Conservation (phyloP, 2,113 vertebrate species). For the Gymnogyps californianus region DNA sequence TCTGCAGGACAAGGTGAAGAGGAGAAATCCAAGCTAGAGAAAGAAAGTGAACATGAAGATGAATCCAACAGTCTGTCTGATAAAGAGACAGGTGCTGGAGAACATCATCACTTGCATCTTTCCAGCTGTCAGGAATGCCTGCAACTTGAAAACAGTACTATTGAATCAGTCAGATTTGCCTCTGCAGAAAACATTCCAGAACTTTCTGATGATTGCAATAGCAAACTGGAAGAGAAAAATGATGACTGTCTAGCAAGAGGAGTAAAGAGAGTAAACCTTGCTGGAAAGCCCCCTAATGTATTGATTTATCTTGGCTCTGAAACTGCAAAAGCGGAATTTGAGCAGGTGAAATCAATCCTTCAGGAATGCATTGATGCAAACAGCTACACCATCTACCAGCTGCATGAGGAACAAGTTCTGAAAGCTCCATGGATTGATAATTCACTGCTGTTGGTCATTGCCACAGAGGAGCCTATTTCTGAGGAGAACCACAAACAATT, state of each 20-base stretch:
- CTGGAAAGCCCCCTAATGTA: slow-evolving; percentile 84
- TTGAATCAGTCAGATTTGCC: slow-evolving; percentile 86
- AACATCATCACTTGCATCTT: slow-evolving; percentile 82
- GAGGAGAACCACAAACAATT: slow-evolving; percentile 73
- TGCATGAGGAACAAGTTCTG: slow-evolving; percentile 77
- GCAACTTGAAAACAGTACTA: slow-evolving; percentile 92
- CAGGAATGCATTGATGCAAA: slow-evolving; percentile 78
- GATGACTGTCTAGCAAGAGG: not conserved
- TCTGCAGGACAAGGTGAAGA: not conserved
- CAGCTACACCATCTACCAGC: slow-evolving; percentile 81
- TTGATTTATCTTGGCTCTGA: slow-evolving; percentile 81
- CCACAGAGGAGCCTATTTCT: slow-evolving; percentile 67
- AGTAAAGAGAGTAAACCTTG: not conserved
- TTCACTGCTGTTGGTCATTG: slow-evolving; percentile 82
- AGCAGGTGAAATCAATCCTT: slow-evolving; percentile 69
- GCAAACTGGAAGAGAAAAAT: not conserved
- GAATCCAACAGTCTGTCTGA: not conserved
- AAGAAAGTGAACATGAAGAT: not conserved
- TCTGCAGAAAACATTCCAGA: slow-evolving; percentile 88
- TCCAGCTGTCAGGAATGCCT: slow-evolving; percentile 91
- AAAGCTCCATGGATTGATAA: slow-evolving; percentile 88
- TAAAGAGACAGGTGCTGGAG: not conserved
- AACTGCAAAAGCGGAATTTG: slow-evolving; percentile 52
- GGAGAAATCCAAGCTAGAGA: not conserved
- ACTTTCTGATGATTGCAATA: slow-evolving; percentile 73